These are phyloP conservation scores for Tinamus major DNA, from an alignment of 2,797 vertebrate species.

Conservation along the genomic window DNA sequence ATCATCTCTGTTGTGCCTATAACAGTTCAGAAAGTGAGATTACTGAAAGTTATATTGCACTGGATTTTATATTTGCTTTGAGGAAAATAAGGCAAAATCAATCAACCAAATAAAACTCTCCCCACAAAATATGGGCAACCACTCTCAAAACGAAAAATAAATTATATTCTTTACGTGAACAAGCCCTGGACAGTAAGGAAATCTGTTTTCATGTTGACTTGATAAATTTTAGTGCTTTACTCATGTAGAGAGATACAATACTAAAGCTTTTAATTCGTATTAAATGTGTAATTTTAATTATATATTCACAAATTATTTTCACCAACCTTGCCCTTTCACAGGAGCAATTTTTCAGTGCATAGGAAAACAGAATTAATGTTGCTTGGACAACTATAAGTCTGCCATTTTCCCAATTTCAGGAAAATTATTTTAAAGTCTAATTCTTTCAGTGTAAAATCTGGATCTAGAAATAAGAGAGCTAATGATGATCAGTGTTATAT, in stretches of 20 bases:
- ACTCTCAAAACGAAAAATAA: background rate
- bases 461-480: background rate
- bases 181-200: background rate
- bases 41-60: background rate
- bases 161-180: rapidly evolving
- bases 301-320: background rate
- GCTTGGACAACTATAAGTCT: background rate
- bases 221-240: background rate
- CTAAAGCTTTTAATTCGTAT: background rate
- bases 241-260: background rate
- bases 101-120: background rate
- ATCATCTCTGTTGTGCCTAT: background rate
- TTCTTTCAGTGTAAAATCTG: background rate
- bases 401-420: background rate
- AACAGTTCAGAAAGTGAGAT: background rate
- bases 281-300: too few relatives aligned
- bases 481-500: background rate
- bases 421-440: background rate
- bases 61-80: background rate
- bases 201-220: background rate
- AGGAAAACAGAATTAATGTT: background rate
- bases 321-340: background rate
- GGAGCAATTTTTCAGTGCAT: background rate
- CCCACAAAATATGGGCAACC: background rate
- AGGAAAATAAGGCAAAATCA: background rate